A percentile compares a stretch with the other conserved stretches of the same genome.
phyloP scores from a whole-genome alignment of 2,797 vertebrate species.

The Tadarida brasiliensis region DNA sequence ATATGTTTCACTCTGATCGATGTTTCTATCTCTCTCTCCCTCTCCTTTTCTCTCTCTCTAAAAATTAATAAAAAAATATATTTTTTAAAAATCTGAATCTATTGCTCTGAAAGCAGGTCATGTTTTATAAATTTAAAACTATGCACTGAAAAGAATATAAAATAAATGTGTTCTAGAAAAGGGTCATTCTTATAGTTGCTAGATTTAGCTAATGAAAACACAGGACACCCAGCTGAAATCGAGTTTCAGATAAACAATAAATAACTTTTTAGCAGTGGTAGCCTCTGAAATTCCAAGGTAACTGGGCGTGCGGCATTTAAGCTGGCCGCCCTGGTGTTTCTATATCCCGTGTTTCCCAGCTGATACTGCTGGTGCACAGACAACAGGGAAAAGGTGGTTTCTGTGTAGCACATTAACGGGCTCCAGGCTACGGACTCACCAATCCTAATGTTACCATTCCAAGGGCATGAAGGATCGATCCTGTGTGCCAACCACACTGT shows the following conservation, averaged over 20 bases:
- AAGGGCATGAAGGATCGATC: neutral
- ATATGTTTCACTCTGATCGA: no score
- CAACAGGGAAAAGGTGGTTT: neutral
- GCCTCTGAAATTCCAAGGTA: constrained; percentile 15
- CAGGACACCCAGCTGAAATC: neutral
- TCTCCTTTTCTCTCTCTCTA: no score
- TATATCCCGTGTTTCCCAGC: neutral
- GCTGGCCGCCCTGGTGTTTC: neutral
- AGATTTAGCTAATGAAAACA: neutral
- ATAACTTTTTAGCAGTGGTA: neutral
- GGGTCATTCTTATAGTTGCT: neutral
- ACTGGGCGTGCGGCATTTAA: neutral
- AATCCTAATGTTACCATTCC: neutral
- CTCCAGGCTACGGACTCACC: neutral
- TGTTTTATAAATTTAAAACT: neutral
- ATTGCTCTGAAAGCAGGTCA: neutral
- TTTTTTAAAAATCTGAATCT: no score
- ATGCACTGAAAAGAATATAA: neutral
- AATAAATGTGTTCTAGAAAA: neutral
- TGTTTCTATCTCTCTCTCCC: no score
- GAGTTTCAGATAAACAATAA: neutral
- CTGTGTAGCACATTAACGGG: neutral
- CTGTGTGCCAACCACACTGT: no score
- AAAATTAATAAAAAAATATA: no score
- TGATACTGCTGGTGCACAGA: neutral